Evolutionary conservation across 2,113 vertebrate genomes (phyloP), one percentile per base, ranked within the genome.

Genomic region (Apaloderma vittatum): DNA sequence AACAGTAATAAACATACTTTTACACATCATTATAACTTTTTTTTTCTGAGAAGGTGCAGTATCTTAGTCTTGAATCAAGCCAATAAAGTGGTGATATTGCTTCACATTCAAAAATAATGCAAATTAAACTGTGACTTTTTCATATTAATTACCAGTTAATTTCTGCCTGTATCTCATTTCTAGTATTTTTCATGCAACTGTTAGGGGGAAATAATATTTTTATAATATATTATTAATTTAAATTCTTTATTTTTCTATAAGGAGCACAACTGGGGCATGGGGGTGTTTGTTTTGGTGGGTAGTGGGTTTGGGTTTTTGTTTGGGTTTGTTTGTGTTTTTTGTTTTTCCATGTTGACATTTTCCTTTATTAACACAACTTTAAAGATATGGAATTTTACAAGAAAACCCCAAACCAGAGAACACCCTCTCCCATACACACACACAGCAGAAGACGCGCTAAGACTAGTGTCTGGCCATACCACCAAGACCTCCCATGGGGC

Each of bases 401-500:
- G 65, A 49, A 62, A 82, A 21, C 21, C 54, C 24, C 1, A 48
- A 48, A 19, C 14, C 58, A 75, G 36, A 27, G 75, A 43, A 59
- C 3, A 9, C 1, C 2, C 4, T 2, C 13, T 21, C 18, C 36
- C n/a, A 58, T 11, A 30, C 4, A 34, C 24, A 66, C 8, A n/a
- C 1, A 0, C 3, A 40, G 48, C 59, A 36, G 43, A 21, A 40
- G 66, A 32, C 37, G 43, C 26, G 70, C 49, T 34, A 4, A 40
- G 27, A 6, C 8, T 3, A 12, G 27, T 0, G 6, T 18, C 67
- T 27, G 23, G 34, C 21, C 24, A 30, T 1, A 27, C 21, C 54
- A 16, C 24, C 1, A 2, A 10, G 34, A 72, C 48, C 46, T 83
- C 52, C 7, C 20, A 15, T 0, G 0, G 43, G 30, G 23, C 8